Percentiles rank a stretch among this genome's conserved stretches.
These are phyloP conservation scores for Ochlodes sylvanus DNA, from an alignment of 2,888 invertebrate genomes.

Conservation along the genomic window DNA sequence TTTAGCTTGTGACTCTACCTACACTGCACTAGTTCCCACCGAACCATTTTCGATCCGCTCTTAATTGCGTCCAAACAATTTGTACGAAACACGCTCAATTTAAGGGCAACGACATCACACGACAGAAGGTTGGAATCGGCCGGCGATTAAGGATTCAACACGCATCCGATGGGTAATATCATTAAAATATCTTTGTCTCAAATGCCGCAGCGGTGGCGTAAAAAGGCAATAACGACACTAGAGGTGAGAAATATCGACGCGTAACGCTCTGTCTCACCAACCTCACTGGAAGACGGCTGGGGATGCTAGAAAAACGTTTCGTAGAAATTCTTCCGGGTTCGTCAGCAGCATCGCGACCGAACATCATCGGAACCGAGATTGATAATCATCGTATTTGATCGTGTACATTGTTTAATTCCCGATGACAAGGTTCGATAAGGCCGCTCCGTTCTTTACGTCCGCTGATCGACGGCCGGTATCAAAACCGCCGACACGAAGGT, in stretches of 20 bases:
- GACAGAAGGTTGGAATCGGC: slow-evolving; percentile 66
- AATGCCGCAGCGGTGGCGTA: slow-evolving; percentile 73
- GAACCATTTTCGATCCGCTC: slow-evolving; percentile 69
- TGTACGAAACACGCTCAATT: slow-evolving; percentile 78
- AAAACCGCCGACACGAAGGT: slow-evolving; percentile 76
- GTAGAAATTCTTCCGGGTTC: slow-evolving; percentile 44
- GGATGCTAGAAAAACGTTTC: slow-evolving; percentile 12
- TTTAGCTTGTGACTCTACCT: slow-evolving; percentile 81
- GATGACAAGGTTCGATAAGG: slow-evolving; percentile 80
- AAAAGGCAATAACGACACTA: slow-evolving; percentile 70
- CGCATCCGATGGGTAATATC: slow-evolving; percentile 81
- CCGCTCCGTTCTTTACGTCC: slow-evolving; percentile 62
- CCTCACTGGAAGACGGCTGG: slow-evolving; percentile 62
- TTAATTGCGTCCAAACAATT: slow-evolving; percentile 80
- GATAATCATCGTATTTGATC: slow-evolving; percentile 77
- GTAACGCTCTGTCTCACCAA: slow-evolving; percentile 61
- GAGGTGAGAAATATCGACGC: slow-evolving; percentile 79
- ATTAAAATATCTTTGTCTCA: slow-evolving; percentile 84
- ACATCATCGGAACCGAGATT: slow-evolving; percentile 49
- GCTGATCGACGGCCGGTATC: slow-evolving; percentile 65
- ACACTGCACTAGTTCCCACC: slow-evolving; percentile 79
- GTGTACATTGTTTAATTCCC: slow-evolving; percentile 77
- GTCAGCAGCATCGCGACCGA: slow-evolving; percentile 24
- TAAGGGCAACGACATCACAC: slow-evolving; percentile 79
- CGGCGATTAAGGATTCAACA: slow-evolving; percentile 80